Percentiles rank a stretch among this genome's conserved stretches.
These are phyloP conservation scores for Desmodus rotundus DNA, from an alignment of 2,113 vertebrate species.

Conservation along the genomic window DNA sequence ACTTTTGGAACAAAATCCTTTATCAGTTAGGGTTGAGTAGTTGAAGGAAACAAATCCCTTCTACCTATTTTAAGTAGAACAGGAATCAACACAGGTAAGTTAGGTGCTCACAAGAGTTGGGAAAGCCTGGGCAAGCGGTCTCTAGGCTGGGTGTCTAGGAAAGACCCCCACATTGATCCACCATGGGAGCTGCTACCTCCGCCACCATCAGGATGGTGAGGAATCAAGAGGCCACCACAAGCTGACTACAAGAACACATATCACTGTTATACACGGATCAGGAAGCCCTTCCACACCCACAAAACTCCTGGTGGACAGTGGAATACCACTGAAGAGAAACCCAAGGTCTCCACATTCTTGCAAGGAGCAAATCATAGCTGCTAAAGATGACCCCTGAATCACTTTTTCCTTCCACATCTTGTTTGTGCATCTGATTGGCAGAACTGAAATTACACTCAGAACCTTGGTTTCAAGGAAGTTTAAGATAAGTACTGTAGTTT, in stretches of 20 bases:
- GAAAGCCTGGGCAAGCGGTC: background rate
- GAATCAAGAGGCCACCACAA: background rate
- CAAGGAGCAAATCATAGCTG: background rate
- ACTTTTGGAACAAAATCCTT: slow-evolving; percentile 6
- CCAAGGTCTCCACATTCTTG: background rate
- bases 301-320: background rate
- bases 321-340: background rate
- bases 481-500: background rate
- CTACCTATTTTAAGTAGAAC: slow-evolving; percentile 13
- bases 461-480: background rate
- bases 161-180: background rate
- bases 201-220: background rate
- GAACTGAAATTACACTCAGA: background rate
- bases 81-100: background rate
- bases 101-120: background rate
- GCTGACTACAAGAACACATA: background rate
- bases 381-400: background rate
- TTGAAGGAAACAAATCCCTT: background rate
- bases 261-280: background rate
- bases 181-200: background rate
- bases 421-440: background rate
- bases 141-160: background rate
- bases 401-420: background rate
- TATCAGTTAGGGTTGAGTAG: background rate
- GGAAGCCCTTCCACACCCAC: background rate